Conservation (phyloP, 2,113 vertebrate species). For the Myrmecobius fasciatus region DNA sequence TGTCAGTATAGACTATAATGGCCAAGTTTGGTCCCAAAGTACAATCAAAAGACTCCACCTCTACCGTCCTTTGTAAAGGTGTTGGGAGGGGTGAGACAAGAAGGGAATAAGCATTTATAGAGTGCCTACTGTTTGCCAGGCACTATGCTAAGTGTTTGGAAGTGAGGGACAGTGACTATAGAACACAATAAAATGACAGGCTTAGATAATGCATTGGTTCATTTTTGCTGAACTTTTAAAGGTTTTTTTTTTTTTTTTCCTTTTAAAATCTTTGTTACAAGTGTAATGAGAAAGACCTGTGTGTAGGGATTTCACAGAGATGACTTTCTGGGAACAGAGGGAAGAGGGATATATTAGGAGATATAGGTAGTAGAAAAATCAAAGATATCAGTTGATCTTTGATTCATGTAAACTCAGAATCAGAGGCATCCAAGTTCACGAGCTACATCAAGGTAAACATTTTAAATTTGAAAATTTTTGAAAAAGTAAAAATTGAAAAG, state of each 20-base stretch:
- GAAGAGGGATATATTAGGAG: neutral
- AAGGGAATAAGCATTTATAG: neutral
- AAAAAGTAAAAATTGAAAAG: neutral
- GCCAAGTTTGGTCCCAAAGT: neutral
- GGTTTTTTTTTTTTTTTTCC: too few relatives aligned
- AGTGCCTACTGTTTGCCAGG: neutral
- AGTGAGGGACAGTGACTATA: neutral
- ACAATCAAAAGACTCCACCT: neutral
- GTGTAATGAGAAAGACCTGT: neutral
- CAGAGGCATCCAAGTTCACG: neutral
- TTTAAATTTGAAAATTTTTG: neutral
- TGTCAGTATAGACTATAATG: neutral
- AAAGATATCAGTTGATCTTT: neutral
- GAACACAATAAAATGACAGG: neutral
- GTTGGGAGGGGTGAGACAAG: neutral
- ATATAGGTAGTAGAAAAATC: too few relatives aligned
- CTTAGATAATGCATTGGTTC: neutral
- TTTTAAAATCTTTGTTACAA: too few relatives aligned
- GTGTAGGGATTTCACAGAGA: neutral
- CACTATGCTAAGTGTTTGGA: neutral
- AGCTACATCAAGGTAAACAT: neutral
- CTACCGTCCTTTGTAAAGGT: neutral
- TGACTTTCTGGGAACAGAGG: neutral
- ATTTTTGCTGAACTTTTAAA: neutral
- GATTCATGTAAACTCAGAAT: neutral